Base-by-base conservation (phyloP, 2,888 invertebrate species). In the Norana najaformis region DNA sequence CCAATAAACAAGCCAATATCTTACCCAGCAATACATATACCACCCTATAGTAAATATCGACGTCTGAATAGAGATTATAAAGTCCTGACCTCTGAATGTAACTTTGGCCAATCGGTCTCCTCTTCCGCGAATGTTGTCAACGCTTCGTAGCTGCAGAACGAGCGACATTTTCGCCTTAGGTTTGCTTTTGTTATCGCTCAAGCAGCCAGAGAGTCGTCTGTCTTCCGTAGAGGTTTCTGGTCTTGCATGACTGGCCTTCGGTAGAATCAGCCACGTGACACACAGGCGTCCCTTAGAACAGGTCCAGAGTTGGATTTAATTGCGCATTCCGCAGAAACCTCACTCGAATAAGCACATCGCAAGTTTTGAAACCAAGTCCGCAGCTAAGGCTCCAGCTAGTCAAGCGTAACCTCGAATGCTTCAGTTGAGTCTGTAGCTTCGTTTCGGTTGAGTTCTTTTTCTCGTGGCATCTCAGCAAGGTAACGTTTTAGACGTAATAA, bases 71-170 rank as follows among this genome's bases (percentile, higher is more conserved):
- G 2, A 23, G n/a, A n/a, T n/a, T n/a, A n/a, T n/a, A 13, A 23
- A 37, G n/a, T 38, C 89, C 92, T 96, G 96, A 97, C 97, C 97
- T 96, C 97, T 95, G 94, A 97, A 97, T 92, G 94, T 93, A 34
- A 94, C 94, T 91, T 94, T 95, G 38, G 94, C 94, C 90, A 94
- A 91, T n/a, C 95, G 91, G 90, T 94, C 95, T 0, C 93, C 93
- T 89, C 93, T 93, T 18, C 94, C 94, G 38, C 93, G 93, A 38
- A 95, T 92, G 91, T 94, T 93, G 90, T 95, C 95, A n/a, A 94
- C 94, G 92, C 94, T 94, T 91, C 94, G 94, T 47, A 95, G 92
- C 90, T 94, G 94, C 13, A 95, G 92, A 38, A 94, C 92, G 34
- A 95, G 92, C 88, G 95, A 94, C 95, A 95, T 94, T 2, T 20